Evolutionary conservation across 2,113 vertebrate genomes (phyloP).

Genomic region (Tupaia chinensis): DNA sequence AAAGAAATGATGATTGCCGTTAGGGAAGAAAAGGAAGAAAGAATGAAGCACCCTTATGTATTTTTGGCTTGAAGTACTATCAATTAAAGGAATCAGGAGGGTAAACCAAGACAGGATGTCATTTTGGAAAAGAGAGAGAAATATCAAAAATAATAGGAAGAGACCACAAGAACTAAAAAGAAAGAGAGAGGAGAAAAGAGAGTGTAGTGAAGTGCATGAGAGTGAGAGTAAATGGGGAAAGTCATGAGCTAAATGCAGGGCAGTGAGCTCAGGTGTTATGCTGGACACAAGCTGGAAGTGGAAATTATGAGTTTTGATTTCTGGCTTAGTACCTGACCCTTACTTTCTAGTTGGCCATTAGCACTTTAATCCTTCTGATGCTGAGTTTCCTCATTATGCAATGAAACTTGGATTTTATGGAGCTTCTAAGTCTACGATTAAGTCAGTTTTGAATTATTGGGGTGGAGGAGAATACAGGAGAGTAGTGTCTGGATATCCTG

Average conservation of each 20-base stretch:
- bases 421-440: not conserved
- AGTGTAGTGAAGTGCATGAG: not conserved
- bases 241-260: not conserved
- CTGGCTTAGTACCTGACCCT: not conserved
- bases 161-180: not conserved
- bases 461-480: not conserved
- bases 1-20: not conserved
- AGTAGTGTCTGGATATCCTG: not conserved
- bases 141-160: not conserved
- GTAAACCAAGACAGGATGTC: not conserved
- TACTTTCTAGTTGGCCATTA: not conserved
- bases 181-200: not conserved
- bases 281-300: not conserved
- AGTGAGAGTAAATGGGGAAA: no score
- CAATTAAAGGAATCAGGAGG: not conserved
- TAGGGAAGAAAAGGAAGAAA: not conserved
- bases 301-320: not conserved
- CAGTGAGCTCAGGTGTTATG: no score
- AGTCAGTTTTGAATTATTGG: not conserved
- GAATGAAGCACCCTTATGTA: not conserved
- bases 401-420: not conserved
- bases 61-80: not conserved
- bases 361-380: not conserved
- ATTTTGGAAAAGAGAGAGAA: not conserved
- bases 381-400: not conserved